Percentiles rank a stretch among this genome's conserved stretches.
Conservation (phyloP, 1,140 invertebrate species). For the Panagrolaimus sp. region DNA sequence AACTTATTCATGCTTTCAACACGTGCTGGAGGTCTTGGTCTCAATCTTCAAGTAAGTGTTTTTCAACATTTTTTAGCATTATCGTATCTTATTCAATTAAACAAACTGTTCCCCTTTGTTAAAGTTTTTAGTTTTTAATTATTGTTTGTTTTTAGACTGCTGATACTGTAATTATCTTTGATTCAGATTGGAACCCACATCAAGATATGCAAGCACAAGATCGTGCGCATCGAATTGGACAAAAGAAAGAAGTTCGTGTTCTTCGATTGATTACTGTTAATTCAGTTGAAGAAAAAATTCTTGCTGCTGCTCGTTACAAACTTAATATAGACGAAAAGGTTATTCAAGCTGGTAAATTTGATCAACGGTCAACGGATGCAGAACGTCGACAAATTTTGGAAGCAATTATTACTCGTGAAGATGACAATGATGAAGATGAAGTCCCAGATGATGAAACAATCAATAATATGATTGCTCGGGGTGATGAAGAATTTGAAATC, state of each 20-base stretch:
- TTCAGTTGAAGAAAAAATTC: slow-evolving; percentile 92
- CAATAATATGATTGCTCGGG: slow-evolving; percentile 94
- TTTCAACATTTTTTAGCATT: too few relatives aligned
- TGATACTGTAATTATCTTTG: slow-evolving; percentile 96
- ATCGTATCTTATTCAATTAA: too few relatives aligned
- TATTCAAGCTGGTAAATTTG: slow-evolving; percentile 95
- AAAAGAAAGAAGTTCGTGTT: slow-evolving; percentile 78
- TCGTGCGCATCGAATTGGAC: slow-evolving; percentile 95
- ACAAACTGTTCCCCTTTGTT: too few relatives aligned
- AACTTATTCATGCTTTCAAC: slow-evolving; percentile 95
- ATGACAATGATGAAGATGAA: slow-evolving; percentile 78
- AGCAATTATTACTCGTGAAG: slow-evolving; percentile 68
- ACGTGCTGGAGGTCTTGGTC: slow-evolving; percentile 87
- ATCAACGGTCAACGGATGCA: slow-evolving; percentile 92
- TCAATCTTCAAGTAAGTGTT: slow-evolving; percentile 75
- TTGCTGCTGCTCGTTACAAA: slow-evolving; percentile 79
- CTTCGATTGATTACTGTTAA: slow-evolving; percentile 96
- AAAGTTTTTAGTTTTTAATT: too few relatives aligned
- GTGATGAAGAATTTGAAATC: slow-evolving; percentile 85
- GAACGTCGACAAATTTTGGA: slow-evolving; percentile 90
- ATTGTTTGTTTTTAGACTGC: slow-evolving; percentile 66
- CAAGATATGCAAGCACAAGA: slow-evolving; percentile 89
- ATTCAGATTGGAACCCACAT: slow-evolving; percentile 99
- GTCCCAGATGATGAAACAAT: slow-evolving; percentile 97
- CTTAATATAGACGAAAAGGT: slow-evolving; percentile 99